Evolutionary conservation across 2,888 invertebrate species (phyloP).

Genomic region (Drosophila mettleri): DNA sequence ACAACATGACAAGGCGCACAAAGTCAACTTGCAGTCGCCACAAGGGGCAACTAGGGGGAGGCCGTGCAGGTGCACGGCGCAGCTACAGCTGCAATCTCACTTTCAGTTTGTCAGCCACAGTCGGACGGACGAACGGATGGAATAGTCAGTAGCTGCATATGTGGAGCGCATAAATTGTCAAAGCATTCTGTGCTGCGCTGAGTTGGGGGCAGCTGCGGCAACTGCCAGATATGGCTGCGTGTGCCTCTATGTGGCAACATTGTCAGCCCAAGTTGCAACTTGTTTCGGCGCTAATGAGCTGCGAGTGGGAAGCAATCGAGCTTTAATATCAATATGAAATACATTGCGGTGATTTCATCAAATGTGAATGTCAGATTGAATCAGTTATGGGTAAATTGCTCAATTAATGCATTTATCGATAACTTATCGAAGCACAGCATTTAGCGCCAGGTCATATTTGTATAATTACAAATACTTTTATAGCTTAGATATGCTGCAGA

Average conservation of each 20-base stretch:
- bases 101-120: constrained; percentile 55
- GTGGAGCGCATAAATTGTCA: constrained; percentile 59
- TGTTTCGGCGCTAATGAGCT: constrained; percentile 41
- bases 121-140: constrained; percentile 5
- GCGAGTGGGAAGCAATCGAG: neutral
- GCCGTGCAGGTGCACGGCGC: constrained; percentile 38
- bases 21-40: constrained; percentile 49
- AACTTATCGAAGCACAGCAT: neutral
- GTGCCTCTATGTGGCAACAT: constrained; percentile 22
- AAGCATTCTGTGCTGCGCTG: constrained; percentile 15
- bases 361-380: neutral
- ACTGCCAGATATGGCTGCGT: neutral
- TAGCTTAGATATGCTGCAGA: neutral
- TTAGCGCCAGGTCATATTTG: neutral
- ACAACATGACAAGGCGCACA: constrained; percentile 45
- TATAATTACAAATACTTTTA: neutral
- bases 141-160: constrained; percentile 37
- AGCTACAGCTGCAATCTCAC: constrained; percentile 62
- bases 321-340: constrained; percentile 1
- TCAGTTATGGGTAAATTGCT: neutral
- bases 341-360: neutral
- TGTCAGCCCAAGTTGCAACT: constrained; percentile 24
- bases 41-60: constrained; percentile 4
- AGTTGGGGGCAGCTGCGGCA: neutral
- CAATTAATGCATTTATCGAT: neutral